Conservation (phyloP, 2,113 vertebrate species). For the Seriola aureovittata region DNA sequence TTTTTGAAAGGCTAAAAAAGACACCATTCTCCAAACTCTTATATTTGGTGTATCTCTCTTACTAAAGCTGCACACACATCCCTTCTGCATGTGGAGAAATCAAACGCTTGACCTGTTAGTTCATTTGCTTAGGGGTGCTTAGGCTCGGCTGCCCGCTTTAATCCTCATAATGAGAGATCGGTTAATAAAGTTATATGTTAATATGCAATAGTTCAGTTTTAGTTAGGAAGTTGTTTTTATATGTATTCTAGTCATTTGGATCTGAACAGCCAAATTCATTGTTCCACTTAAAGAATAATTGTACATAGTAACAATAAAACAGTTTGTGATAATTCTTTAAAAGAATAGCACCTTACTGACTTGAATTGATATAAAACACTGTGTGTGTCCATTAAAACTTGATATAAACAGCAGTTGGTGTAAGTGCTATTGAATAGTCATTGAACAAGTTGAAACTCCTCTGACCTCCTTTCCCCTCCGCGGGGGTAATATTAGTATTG, state of each 20-base stretch:
- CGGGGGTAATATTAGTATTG: conserved; percentile 57
- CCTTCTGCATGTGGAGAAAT: no score
- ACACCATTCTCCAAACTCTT: no score
- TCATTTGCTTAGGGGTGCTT: no score
- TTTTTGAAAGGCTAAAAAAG: no score
- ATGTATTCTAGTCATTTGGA: not conserved
- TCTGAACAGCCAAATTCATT: not conserved
- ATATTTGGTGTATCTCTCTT: no score
- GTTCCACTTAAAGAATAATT: not conserved
- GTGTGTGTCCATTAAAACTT: conserved; percentile 39
- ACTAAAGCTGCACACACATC: no score
- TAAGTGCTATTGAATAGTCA: conserved; percentile 47
- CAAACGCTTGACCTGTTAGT: no score
- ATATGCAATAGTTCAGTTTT: no score
- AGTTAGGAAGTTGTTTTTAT: no score
- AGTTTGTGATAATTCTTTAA: not conserved
- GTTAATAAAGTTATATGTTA: no score
- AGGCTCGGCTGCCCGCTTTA: no score
- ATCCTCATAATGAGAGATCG: no score
- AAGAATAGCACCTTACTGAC: conserved; percentile 7
- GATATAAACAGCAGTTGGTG: conserved; percentile 42
- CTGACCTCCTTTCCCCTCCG: conserved; percentile 43
- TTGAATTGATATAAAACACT: conserved; percentile 24
- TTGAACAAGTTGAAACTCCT: conserved; percentile 45
- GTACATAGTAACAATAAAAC: not conserved